Evolutionary conservation across 2,888 invertebrate genomes (phyloP).

Genomic region (Mayetiola destructor): DNA sequence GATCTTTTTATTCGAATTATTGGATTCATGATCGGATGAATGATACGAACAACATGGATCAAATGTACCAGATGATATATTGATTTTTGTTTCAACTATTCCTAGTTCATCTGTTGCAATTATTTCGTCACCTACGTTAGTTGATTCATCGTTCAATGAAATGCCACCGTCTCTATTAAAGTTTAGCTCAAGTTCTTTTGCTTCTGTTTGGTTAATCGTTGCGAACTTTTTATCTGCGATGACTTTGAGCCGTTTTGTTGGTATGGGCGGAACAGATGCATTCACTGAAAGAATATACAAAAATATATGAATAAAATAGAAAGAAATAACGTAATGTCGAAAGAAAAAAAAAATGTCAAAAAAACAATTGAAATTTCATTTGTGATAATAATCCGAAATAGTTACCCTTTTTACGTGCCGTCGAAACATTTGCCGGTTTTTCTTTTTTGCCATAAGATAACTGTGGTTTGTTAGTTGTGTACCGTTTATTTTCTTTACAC

Average conservation of each 20-base stretch:
- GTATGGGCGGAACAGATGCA: conserved; percentile 1
- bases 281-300: conserved; percentile 11
- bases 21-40: too few species aligned
- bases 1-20: too few species aligned
- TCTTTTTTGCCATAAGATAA: conserved; percentile 14
- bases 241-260: conserved; percentile 14
- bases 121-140: background rate
- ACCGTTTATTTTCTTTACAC: conserved; percentile 14
- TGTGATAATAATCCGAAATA: too few species aligned
- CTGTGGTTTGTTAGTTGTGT: background rate
- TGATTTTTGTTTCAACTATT: background rate
- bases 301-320: too few species aligned
- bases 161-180: background rate
- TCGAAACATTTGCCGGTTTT: background rate
- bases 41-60: conserved; percentile 13
- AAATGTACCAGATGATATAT: background rate
- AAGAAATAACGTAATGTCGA: too few species aligned
- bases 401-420: conserved; percentile 13
- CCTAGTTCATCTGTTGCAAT: background rate
- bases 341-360: too few species aligned
- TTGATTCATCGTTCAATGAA: too few species aligned
- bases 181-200: background rate
- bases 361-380: background rate
- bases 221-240: background rate
- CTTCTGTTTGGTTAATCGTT: background rate